Percentiles rank a stretch among this genome's conserved stretches.
Evolutionary conservation across 2,888 invertebrate genomes (phyloP).

Genomic region (Papilio gigon): DNA sequence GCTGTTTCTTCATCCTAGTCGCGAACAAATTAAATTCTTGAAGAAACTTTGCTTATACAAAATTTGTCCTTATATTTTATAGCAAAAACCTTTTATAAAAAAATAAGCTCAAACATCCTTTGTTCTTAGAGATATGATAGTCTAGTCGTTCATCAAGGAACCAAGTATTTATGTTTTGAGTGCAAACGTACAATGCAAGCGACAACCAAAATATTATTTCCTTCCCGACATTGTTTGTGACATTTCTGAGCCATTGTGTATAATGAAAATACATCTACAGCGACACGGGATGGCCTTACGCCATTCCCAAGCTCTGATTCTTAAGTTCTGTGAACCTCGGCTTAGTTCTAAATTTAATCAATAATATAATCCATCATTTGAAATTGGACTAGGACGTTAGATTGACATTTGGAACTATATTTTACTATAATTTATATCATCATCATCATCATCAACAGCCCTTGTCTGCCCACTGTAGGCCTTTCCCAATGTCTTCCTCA

Average conservation of each 20-base stretch:
- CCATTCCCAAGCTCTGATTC: background rate
- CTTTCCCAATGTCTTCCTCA: no score
- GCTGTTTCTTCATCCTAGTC: slow-evolving; percentile 16
- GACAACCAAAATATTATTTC: background rate
- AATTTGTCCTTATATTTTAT: slow-evolving; percentile 5
- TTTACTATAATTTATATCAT: no score
- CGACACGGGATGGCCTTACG: background rate
- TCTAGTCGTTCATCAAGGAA: background rate
- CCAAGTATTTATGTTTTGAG: background rate
- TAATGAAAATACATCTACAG: background rate
- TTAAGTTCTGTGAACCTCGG: background rate
- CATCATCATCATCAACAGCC: no score
- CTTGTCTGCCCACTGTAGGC: no score
- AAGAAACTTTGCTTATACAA: slow-evolving; percentile 14
- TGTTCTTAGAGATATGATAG: slow-evolving; percentile 4
- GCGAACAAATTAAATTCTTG: slow-evolving; percentile 33
- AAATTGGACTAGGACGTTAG: no score
- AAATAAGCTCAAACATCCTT: background rate
- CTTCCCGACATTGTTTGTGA: background rate
- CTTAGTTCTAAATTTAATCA: background rate
- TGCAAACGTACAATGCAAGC: background rate
- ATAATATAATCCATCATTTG: no score
- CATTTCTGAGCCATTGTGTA: background rate
- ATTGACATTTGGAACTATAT: no score
- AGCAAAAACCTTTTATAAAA: background rate